Percentiles rank a stretch among this genome's conserved stretches.
phyloP scores from a whole-genome alignment of 2,797 vertebrate species.

The Pogoniulus pusillus region DNA sequence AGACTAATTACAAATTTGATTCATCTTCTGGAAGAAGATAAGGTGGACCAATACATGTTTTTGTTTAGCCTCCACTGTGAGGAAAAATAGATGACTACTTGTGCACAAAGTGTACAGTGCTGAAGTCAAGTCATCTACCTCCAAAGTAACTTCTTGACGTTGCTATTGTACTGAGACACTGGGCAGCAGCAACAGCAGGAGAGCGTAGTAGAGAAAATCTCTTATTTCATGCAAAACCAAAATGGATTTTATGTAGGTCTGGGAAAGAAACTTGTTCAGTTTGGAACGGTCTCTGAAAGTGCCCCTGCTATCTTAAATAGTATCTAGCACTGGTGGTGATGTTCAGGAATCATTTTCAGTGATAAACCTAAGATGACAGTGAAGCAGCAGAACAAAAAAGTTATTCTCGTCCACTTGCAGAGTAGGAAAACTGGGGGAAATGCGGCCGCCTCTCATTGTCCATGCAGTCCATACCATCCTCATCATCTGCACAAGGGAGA shows the following conservation, averaged over 20 bases:
- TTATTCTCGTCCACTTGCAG: constrained; percentile 96
- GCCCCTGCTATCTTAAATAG: constrained; percentile 68
- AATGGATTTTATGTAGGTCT: constrained; percentile 49
- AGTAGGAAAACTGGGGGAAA: constrained; percentile 98
- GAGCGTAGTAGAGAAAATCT: constrained; percentile 70
- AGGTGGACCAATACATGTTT: constrained; percentile 57
- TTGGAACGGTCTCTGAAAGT: constrained; percentile 73
- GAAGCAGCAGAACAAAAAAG: constrained; percentile 74
- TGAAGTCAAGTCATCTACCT: constrained; percentile 71
- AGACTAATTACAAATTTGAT: constrained; percentile 71
- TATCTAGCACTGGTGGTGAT: constrained; percentile 74
- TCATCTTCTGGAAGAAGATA: constrained; percentile 73
- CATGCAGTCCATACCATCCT: constrained; percentile 96
- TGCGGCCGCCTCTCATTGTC: constrained; percentile 96
- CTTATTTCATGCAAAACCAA: constrained; percentile 76
- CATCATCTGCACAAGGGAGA: constrained; percentile 84
- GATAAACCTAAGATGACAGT: constrained; percentile 78
- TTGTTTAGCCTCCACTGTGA: constrained; percentile 69
- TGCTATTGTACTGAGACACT: constrained; percentile 75
- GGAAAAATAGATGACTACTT: constrained; percentile 68
- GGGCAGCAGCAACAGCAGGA: constrained; percentile 78
- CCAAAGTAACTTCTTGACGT: constrained; percentile 71
- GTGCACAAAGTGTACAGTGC: constrained; percentile 59
- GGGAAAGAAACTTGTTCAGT: constrained; percentile 63
- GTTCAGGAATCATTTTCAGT: constrained; percentile 81